Evolutionary conservation across 2,888 invertebrate species (phyloP).

Genomic region (Aethes cnicana): DNA sequence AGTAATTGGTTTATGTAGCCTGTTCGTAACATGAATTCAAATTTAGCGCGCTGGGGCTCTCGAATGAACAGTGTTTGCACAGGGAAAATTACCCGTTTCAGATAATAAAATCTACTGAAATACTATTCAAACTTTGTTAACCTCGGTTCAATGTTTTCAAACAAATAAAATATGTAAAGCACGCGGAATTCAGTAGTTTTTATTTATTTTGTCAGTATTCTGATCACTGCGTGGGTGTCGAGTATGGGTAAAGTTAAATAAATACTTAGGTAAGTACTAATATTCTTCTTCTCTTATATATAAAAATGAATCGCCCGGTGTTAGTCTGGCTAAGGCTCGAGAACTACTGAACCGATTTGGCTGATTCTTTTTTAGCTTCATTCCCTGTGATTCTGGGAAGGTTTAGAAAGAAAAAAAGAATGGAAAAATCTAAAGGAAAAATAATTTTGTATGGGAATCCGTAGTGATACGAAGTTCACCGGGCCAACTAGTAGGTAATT

Average conservation of each 20-base stretch:
- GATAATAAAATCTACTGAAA: conserved; percentile 67
- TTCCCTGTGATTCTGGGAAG: no score
- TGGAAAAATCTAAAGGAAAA: no score
- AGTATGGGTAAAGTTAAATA: background rate
- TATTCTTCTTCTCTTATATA: no score
- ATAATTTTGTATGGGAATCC: no score
- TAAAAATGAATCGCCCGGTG: no score
- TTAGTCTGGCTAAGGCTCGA: no score
- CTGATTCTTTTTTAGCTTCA: no score
- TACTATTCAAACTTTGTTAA: conserved; percentile 61
- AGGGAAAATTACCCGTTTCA: conserved; percentile 65
- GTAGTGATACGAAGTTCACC: no score
- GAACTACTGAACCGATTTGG: no score
- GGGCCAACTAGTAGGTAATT: no score
- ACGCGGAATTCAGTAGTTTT: background rate
- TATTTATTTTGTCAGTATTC: conserved; percentile 3
- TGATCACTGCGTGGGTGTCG: background rate
- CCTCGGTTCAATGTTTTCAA: conserved; percentile 40
- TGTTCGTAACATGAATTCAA: conserved; percentile 80
- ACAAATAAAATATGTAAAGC: conserved; percentile 36
- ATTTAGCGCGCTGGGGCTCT: conserved; percentile 72
- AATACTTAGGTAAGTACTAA: no score
- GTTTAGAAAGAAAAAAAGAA: no score
- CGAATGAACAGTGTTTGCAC: conserved; percentile 64
- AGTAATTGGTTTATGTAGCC: conserved; percentile 79